Evolutionary conservation across 2,888 invertebrate species (phyloP).

Genomic region (Chorisops tibialis): DNA sequence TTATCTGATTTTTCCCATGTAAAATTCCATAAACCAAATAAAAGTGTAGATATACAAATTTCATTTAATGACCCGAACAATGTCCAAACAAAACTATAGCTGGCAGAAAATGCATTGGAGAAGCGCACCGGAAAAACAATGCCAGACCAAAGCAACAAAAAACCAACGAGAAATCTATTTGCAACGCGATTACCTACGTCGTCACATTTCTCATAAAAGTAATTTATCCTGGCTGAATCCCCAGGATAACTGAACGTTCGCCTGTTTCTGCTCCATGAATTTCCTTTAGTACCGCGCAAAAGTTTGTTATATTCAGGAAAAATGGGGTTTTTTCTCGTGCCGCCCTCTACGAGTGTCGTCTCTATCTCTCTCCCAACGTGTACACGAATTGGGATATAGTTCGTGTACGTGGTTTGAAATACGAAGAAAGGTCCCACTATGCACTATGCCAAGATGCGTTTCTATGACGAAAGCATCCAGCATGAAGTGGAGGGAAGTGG

Average conservation of each 20-base stretch:
- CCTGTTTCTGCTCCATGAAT: conserved; percentile 5
- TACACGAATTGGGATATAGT: too few species aligned
- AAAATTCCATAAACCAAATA: not conserved
- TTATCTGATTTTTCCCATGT: too few species aligned
- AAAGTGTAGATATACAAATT: not conserved
- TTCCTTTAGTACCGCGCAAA: not conserved
- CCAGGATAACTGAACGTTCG: not conserved
- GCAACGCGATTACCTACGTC: conserved; percentile 17
- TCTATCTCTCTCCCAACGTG: too few species aligned
- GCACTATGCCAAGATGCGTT: too few species aligned
- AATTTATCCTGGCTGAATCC: conserved; percentile 9
- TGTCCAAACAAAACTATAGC: not conserved
- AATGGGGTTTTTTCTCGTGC: not conserved
- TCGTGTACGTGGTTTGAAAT: too few species aligned
- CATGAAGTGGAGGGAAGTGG: too few species aligned
- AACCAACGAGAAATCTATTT: conserved; percentile 11
- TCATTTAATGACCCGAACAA: not conserved
- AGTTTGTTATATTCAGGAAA: not conserved
- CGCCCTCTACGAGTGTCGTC: too few species aligned
- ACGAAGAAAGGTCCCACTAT: too few species aligned
- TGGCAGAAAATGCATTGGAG: not conserved
- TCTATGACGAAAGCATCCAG: too few species aligned
- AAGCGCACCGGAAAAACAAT: not conserved
- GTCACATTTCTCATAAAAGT: conserved; percentile 16
- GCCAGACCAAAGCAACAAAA: not conserved